A percentile compares a stretch with the other conserved stretches of the same genome.
Evolutionary conservation across 2,797 vertebrate genomes (phyloP).

Genomic region (Aldrovandia affinis): DNA sequence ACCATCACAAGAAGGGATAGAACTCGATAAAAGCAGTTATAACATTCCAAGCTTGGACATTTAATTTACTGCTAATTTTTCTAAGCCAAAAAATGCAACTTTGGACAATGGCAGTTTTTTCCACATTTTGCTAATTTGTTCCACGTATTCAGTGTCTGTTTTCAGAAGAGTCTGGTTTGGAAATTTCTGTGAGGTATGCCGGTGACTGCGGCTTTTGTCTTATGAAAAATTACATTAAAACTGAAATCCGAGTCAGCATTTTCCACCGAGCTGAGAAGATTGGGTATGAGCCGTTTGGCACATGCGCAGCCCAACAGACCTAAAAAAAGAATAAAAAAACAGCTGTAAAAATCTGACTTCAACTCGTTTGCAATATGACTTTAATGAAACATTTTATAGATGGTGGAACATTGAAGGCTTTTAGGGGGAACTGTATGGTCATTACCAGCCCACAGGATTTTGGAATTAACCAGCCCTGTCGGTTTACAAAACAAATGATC

Average conservation of each 20-base stretch:
- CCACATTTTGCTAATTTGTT: conserved; percentile 25
- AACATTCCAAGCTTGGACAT: background rate
- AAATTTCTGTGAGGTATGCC: conserved; percentile 3
- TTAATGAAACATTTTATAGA: conserved; percentile 1
- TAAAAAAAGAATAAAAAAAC: background rate
- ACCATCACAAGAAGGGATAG: background rate
- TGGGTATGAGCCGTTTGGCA: background rate
- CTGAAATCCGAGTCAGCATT: conserved; percentile 27
- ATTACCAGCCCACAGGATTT: conserved; percentile 21
- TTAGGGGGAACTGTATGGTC: background rate
- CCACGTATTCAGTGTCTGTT: background rate
- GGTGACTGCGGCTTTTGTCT: conserved; percentile 25
- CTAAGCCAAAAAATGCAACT: background rate
- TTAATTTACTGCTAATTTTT: background rate
- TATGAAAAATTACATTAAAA: conserved; percentile 21
- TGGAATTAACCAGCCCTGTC: too few relatives aligned
- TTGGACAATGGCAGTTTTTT: conserved; percentile 16
- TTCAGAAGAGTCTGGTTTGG: background rate
- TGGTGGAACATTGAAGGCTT: background rate
- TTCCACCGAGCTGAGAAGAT: background rate
- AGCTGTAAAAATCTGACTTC: conserved; percentile 4
- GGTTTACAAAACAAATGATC: background rate
- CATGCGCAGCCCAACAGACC: background rate
- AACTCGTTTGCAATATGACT: conserved; percentile 8
- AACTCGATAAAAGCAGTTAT: background rate